A percentile compares a stretch with the other conserved stretches of the same genome.
Conservation (phyloP, 2,888 invertebrate genomes). For the Mythimna vitellina region DNA sequence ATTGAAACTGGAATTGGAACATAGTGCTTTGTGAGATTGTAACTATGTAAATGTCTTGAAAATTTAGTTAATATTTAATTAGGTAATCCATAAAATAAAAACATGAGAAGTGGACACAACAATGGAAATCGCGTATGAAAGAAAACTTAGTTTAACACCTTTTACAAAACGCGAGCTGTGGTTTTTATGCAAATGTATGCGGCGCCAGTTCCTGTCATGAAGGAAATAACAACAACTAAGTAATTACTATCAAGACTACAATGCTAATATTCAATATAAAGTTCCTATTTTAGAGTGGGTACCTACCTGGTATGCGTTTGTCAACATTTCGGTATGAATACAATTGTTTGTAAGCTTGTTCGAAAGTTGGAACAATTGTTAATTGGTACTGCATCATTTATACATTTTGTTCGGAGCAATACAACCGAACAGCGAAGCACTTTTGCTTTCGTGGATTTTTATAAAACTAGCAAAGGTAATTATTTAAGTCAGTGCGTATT, state of each 20-base stretch:
- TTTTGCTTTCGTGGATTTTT: too few relatives aligned
- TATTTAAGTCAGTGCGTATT: too few relatives aligned
- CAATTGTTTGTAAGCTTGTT: background rate
- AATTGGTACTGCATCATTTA: background rate
- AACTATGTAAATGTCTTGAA: conserved; percentile 12
- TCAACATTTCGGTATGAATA: background rate
- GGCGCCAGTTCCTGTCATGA: conserved; percentile 31
- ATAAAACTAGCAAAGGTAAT: too few relatives aligned
- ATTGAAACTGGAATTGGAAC: conserved; percentile 34
- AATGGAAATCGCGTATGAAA: conserved; percentile 32
- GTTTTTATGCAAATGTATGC: conserved; percentile 53
- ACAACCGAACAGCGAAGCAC: too few relatives aligned
- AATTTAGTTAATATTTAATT: conserved; percentile 35
- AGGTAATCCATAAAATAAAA: conserved; percentile 49
- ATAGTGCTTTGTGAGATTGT: background rate
- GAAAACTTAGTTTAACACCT: conserved; percentile 42
- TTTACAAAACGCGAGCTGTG: conserved; percentile 32
- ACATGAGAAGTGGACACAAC: conserved; percentile 23
- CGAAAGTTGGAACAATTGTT: background rate
- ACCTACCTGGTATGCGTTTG: background rate
- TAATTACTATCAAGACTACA: conserved; percentile 37
- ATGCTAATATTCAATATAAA: conserved; percentile 39
- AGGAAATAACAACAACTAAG: conserved; percentile 44
- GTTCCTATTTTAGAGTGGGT: conserved; percentile 14
- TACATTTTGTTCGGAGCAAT: too few relatives aligned